These are phyloP conservation scores for Dichetophora obliterata DNA, from an alignment of 2,888 invertebrate genomes.

Conservation along the genomic window DNA sequence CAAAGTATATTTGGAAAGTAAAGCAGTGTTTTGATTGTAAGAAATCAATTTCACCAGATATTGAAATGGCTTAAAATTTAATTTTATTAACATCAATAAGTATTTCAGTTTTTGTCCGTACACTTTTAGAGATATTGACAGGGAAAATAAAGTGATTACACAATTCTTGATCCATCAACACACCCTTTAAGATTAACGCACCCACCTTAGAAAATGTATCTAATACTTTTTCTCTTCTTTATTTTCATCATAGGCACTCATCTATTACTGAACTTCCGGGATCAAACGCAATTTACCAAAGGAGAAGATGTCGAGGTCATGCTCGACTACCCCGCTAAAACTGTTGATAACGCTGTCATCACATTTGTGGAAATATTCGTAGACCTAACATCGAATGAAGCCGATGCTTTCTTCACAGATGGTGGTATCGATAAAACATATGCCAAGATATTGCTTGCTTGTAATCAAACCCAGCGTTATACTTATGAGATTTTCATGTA, in stretches of 20 bases:
- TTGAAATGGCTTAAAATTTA: too few relatives aligned
- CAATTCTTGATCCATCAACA: too few relatives aligned
- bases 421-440: conserved; percentile 59
- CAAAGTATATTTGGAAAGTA: too few relatives aligned
- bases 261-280: conserved; percentile 56
- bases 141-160: too few relatives aligned
- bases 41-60: too few relatives aligned
- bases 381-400: conserved; percentile 57
- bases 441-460: conserved; percentile 58
- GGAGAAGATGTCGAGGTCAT: conserved; percentile 58
- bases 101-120: too few relatives aligned
- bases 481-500: conserved; percentile 63
- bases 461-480: conserved; percentile 58
- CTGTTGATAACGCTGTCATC: conserved; percentile 51
- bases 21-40: too few relatives aligned
- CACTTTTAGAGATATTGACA: too few relatives aligned
- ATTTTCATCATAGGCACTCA: conserved; percentile 58
- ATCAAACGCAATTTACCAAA: conserved; percentile 57
- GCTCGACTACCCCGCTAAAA: conserved; percentile 57
- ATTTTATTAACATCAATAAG: too few relatives aligned
- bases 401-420: conserved; percentile 54
- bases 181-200: too few relatives aligned
- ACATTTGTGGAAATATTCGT: conserved; percentile 61
- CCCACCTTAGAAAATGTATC: too few relatives aligned
- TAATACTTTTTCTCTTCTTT: neutral